Percentiles rank a stretch among this genome's conserved stretches.
Evolutionary conservation across 2,888 invertebrate genomes (phyloP).

Genomic region (Synanthedon andrenaeformis): DNA sequence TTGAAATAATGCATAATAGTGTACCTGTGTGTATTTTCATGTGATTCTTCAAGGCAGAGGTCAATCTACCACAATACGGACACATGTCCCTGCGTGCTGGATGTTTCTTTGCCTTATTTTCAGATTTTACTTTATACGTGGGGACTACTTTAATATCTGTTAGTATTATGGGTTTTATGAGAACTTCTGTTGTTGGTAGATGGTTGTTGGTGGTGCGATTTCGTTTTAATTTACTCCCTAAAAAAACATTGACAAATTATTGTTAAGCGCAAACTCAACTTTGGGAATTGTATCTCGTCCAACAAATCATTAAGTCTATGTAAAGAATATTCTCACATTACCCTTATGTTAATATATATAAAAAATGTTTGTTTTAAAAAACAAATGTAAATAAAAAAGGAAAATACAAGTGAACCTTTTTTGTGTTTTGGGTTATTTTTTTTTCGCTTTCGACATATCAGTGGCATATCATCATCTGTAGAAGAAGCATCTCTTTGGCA

Average conservation of each 20-base stretch:
- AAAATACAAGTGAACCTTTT: too few relatives aligned
- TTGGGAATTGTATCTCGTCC: too few relatives aligned
- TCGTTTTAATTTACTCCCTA: constrained; percentile 2
- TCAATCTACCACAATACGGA: constrained; percentile 38
- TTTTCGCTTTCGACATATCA: too few relatives aligned
- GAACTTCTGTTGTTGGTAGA: not conserved
- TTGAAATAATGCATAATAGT: not conserved
- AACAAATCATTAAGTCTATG: too few relatives aligned
- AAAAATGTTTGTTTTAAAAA: too few relatives aligned
- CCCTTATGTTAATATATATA: too few relatives aligned
- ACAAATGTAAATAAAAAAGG: too few relatives aligned
- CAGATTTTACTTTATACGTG: constrained; percentile 4
- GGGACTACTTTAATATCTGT: constrained; percentile 22
- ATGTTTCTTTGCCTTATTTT: constrained; percentile 5
- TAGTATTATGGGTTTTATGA: constrained; percentile 32
- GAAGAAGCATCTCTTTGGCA: too few relatives aligned
- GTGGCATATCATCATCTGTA: too few relatives aligned
- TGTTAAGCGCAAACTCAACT: too few relatives aligned
- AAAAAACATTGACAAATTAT: not conserved
- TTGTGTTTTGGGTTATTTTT: too few relatives aligned
- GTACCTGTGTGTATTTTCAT: constrained; percentile 30
- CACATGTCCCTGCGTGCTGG: constrained; percentile 21
- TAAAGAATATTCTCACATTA: too few relatives aligned
- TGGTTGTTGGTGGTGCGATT: constrained; percentile 4
- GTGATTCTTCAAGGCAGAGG: constrained; percentile 22